A percentile compares a stretch with the other conserved stretches of the same genome.
These are phyloP conservation scores for Paraplagusia blochii DNA, from an alignment of 2,113 vertebrate genomes.

Conservation along the genomic window DNA sequence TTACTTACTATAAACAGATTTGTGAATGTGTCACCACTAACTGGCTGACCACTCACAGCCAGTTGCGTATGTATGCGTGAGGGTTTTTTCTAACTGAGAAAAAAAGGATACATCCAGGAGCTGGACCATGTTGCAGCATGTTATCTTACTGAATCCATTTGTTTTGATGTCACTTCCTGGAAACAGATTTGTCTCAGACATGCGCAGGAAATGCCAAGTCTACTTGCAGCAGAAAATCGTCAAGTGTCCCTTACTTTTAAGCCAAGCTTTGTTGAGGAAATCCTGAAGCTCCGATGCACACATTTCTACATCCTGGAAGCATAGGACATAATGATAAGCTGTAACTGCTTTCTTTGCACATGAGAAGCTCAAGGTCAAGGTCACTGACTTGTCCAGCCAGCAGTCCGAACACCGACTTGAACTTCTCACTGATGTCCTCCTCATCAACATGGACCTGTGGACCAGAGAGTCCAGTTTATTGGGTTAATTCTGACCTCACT, in stretches of 20 bases:
- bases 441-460: conserved; percentile 62
- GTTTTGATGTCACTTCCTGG: conserved; percentile 64
- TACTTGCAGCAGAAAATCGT: background rate
- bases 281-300: conserved; percentile 59
- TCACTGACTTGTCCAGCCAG: conserved; percentile 66
- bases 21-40: too few species aligned
- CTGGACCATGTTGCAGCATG: conserved; percentile 72
- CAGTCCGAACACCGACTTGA: conserved; percentile 64
- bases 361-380: background rate
- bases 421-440: conserved; percentile 58
- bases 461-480: background rate
- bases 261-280: conserved; percentile 68
- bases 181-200: background rate
- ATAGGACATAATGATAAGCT: background rate
- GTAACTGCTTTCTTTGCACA: background rate
- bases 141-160: conserved; percentile 60
- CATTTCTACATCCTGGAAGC: conserved; percentile 66
- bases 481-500: background rate
- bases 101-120: conserved; percentile 77
- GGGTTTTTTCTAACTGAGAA: background rate
- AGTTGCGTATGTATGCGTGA: too few species aligned
- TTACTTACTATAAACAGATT: too few species aligned
- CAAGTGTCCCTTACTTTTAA: conserved; percentile 45
- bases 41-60: too few species aligned
- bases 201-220: background rate